Evolutionary conservation across 2,888 invertebrate species (phyloP), one percentile per base, ranked within the genome.

Genomic region (Cryptocephalus primarius): DNA sequence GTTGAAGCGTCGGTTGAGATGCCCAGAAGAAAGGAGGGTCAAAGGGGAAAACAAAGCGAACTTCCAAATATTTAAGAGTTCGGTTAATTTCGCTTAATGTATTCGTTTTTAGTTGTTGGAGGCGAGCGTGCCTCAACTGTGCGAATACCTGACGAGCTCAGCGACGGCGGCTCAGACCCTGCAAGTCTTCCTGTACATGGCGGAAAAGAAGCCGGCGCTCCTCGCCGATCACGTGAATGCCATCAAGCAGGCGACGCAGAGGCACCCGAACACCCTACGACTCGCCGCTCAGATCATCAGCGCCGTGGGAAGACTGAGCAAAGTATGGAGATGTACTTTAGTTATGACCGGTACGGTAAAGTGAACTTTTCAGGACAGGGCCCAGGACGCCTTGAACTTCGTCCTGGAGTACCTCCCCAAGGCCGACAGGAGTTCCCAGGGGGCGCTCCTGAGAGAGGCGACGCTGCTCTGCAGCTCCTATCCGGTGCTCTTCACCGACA

Each of bases 371-470:
- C 60, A 88, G 86, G 85, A 85, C 52, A 79, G 82, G 48, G 91
- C 88, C 0, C 84, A 85, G 63, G 85, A 85, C 60, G 87, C 88
- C 8, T 68, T 91, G 54, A 84, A 85, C 70, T 90, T 88, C 69
- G 82, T 91, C 47, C 75, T 89, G 55, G 83, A 84, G 63, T 80
- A 84, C 58, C 72, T 90, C 55, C 76, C 80, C 46, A 75, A 76
- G 54, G 82, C 82, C 8, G 88, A 87, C 66, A 75, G 83, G 56
- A 78, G 79, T 34, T 80, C 82, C 49, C 85, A 89, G 64, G 82
- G 84, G 36, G 78, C 83, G 32, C 72, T 91, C 53, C 71, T 91
- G 60, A 78, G 85, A 50, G 89, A 89, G 66, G 86, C 90, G 40
- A 85, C 88, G 6, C 75, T 83, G 14, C 75, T 92, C 22, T 88